Percentiles rank a stretch among this genome's conserved stretches.
These are phyloP conservation scores for Cyphomyrus plagiostoma DNA, from an alignment of 2,113 vertebrate species.

Conservation along the genomic window DNA sequence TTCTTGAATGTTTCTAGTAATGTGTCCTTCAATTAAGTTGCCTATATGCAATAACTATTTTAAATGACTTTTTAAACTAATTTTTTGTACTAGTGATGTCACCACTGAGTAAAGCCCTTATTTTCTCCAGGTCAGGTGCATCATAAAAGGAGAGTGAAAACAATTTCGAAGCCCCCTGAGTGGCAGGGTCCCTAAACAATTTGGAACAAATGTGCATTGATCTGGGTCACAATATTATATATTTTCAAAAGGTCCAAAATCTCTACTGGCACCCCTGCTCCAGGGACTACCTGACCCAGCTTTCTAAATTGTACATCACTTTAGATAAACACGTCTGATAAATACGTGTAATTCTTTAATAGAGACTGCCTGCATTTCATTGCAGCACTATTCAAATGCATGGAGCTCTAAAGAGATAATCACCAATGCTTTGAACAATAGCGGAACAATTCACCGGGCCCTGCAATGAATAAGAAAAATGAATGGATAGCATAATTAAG, in stretches of 20 bases:
- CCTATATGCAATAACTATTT: background rate
- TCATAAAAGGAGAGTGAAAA: background rate
- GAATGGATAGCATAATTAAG: background rate
- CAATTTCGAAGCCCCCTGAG: background rate
- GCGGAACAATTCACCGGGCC: background rate
- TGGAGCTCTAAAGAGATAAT: background rate
- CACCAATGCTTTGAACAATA: background rate
- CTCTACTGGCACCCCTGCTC: background rate
- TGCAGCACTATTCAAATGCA: background rate
- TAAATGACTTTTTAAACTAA: background rate
- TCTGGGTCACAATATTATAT: too few relatives aligned
- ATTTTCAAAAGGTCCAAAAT: background rate
- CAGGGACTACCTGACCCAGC: background rate
- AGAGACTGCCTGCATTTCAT: background rate
- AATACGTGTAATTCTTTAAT: background rate
- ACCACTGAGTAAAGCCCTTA: background rate
- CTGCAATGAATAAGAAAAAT: background rate
- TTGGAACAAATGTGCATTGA: too few relatives aligned
- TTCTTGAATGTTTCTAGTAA: background rate
- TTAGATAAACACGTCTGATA: background rate
- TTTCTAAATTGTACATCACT: background rate
- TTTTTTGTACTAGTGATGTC: background rate
- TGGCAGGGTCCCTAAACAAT: background rate
- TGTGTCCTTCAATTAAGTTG: background rate
- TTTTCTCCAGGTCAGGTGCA: background rate